Base-by-base conservation (phyloP, 2,797 vertebrate species). In the Jordanella pulchra region DNA sequence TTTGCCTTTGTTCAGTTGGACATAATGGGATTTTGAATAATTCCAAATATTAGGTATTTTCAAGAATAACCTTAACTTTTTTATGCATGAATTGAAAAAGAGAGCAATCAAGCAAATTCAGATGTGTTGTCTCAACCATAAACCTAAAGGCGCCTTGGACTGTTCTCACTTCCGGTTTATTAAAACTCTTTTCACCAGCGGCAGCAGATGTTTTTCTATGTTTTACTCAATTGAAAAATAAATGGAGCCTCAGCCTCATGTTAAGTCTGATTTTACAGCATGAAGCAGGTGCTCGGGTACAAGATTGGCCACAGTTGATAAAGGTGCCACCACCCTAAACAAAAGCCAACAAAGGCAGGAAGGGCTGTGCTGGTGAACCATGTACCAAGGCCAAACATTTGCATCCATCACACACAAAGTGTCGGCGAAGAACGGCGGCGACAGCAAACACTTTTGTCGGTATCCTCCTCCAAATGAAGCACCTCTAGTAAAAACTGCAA, bases 341-440 rank as follows among this genome's bases (percentile, higher is more conserved):
- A 90, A 90, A 85, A 79, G 47, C 68, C 72, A 91, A 94, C 93
- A 94, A 94, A 93, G 85, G 80, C 90, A 94, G 92, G 93, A 94
- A 91, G 91, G 91, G 86, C 86, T 82, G 87, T 79, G 79, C 73
- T 35, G 7, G 39, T 86, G 84, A 89, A 86, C 83, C 84, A 65
- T 82, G 51, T 69, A 75, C 77, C 71, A 66, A 30, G 63, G 74
- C 75, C 69, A 75, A 76, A 69, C 65, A 72, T 32, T 54, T 67
- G 66, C 78, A 78, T 81, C 79, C 77, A 80, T 81, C 55, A 58
- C 65, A 71, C 63, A 71, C 72, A 7, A 65, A 65, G 75, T 77
- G 77, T 86, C 72, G 50, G 66, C 30, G 32, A 44, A 42, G 56
- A 67, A 45, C 71, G 75, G 82, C 73, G 73, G 72, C 54, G 76